These are phyloP conservation scores for Panzeria rudis DNA, from an alignment of 2,888 invertebrate species.

Conservation along the genomic window DNA sequence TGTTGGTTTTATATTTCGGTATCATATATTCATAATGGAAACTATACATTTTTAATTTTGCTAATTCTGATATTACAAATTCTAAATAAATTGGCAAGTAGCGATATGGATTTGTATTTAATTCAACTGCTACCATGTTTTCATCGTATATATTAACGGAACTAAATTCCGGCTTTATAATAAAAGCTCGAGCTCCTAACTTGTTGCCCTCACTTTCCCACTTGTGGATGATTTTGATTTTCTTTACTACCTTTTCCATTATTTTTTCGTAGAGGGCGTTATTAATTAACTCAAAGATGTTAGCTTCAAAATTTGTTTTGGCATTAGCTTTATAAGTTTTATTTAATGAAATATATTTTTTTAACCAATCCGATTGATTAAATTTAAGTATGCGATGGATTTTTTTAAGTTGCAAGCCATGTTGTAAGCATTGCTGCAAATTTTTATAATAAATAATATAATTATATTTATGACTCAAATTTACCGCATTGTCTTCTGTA, in stretches of 20 bases:
- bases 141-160: constrained; percentile 4
- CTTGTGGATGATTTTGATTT: constrained; percentile 7
- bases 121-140: not conserved
- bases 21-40: constrained; percentile 67
- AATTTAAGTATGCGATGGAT: constrained; percentile 76
- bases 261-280: constrained; percentile 72
- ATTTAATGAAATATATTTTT: constrained; percentile 62
- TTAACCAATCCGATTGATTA: constrained; percentile 76
- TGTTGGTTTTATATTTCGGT: constrained; percentile 34
- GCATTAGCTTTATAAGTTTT: not conserved
- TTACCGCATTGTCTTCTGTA: constrained; percentile 62
- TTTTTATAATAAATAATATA: constrained; percentile 77
- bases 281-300: constrained; percentile 78
- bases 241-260: constrained; percentile 56
- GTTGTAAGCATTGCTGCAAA: constrained; percentile 75
- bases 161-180: constrained; percentile 45
- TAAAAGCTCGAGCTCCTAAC: constrained; percentile 9
- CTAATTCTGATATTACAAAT: constrained; percentile 67
- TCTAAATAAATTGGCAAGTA: constrained; percentile 16
- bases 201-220: constrained; percentile 19
- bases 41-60: constrained; percentile 66
- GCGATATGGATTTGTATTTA: not conserved
- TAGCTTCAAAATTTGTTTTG: constrained; percentile 75
- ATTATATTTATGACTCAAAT: constrained; percentile 74
- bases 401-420: constrained; percentile 75